Base-by-base conservation (phyloP, 2,888 invertebrate species). In the Pachymerium ferrugineum region DNA sequence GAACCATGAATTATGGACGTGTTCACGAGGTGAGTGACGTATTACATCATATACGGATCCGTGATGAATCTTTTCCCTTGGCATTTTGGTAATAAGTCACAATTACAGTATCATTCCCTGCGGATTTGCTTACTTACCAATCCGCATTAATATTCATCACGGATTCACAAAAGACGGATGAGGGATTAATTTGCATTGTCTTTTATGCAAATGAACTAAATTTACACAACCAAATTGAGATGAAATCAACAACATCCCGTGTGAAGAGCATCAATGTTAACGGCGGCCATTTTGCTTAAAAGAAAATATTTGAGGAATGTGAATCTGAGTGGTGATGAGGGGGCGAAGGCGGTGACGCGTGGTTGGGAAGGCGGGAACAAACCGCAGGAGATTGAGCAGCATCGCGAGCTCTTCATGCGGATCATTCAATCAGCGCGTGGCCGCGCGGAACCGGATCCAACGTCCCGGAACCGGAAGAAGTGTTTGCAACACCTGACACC, bases 371-470 rank as follows among this genome's bases (percentile, higher is more conserved):
- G 14, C 14, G 47, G 47, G n/a, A 47, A 8, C 10, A 47, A 30
- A 70, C 70, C 70, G 70, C 70, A 70, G 70, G 70, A 70, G 70
- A 70, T 70, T 70, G 70, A 70, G 70, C 70, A 70, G 70, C 33
- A 30, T 47, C 30, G 70, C 10, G 70, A 31, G 70, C 31, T 33
- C 14, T 70, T 70, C 33, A 70, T 16, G 70, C 70, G 70, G 19
- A 70, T 70, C 70, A 70, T 70, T 70, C 19, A 70, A 70, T 70
- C 70, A 33, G 29, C 70, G 70, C 70, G 68, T 68, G 68, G 30
- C 70, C 70, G 31, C 22, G 70, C 70, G 70, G 47, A 47, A 47
- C 47, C 47, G 47, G 47, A 47, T 47, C 47, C 47, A 47, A 2
- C 19, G 16, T 47, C 19, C 47, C 47, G 47, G 47, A 47, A 47